Evolutionary conservation across 1,140 invertebrate species (phyloP).

Genomic region (Leptinotarsa lineolata): DNA sequence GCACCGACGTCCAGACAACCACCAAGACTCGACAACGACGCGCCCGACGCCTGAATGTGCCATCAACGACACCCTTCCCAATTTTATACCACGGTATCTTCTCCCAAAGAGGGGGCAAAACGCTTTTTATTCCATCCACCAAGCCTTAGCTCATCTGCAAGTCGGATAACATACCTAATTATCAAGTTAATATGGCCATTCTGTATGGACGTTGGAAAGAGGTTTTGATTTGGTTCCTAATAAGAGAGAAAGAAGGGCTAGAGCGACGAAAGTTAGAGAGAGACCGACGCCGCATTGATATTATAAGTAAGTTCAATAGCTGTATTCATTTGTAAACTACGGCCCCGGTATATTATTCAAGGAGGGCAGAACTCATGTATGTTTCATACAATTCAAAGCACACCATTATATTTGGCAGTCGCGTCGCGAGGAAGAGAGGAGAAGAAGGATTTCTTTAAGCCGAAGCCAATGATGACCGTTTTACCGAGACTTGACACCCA

Average conservation of each 20-base stretch:
- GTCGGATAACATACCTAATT: slow-evolving; percentile 88
- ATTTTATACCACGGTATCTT: slow-evolving; percentile 55
- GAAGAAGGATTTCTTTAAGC: slow-evolving; percentile 33
- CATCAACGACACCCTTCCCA: slow-evolving; percentile 54
- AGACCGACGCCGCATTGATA: slow-evolving; percentile 66
- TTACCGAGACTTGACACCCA: slow-evolving; percentile 12
- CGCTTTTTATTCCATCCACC: slow-evolving; percentile 58
- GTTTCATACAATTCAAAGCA: slow-evolving; percentile 57
- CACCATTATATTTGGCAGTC: slow-evolving; percentile 49
- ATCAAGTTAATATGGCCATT: slow-evolving; percentile 86
- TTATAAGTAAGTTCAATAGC: slow-evolving; percentile 76
- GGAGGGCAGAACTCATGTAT: slow-evolving; percentile 56
- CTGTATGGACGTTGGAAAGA: slow-evolving; percentile 59
- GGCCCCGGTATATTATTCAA: slow-evolving; percentile 54
- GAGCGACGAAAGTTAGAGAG: slow-evolving; percentile 48
- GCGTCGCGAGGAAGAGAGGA: slow-evolving; percentile 24
- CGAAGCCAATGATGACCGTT: slow-evolving; percentile 29
- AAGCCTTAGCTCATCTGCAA: slow-evolving; percentile 75
- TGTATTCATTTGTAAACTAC: slow-evolving; percentile 76
- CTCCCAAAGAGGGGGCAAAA: slow-evolving; percentile 54
- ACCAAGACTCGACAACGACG: slow-evolving; percentile 44
- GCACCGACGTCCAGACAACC: slow-evolving; percentile 34
- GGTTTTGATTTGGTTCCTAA: slow-evolving; percentile 55
- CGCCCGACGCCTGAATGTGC: slow-evolving; percentile 54
- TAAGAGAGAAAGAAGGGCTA: slow-evolving; percentile 45